Evolutionary conservation across 2,888 invertebrate genomes (phyloP), one percentile per base, ranked within the genome.

Genomic region (Acanthoscelides obtectus): DNA sequence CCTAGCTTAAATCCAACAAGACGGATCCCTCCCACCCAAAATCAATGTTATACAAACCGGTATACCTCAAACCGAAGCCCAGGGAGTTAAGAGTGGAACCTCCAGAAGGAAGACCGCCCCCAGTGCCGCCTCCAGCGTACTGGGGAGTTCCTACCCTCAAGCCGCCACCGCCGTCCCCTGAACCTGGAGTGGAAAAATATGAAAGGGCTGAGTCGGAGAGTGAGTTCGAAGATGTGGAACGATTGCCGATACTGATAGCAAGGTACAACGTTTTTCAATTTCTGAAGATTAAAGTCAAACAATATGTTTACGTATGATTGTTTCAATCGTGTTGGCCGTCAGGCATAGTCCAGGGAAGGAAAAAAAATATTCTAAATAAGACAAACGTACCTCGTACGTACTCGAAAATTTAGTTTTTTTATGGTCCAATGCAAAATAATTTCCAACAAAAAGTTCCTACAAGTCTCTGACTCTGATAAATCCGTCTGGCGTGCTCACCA

Each of bases 11-110:
- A 69, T 68, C 70, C n/a, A 65, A 22, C 72, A 74, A 74, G 71
- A 74, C 72, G 74, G 74, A 73, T 70, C 71, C 71, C 70, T 69
- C 68, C 63, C 77, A 77, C 65, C 76, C 76, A 20, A 72, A 73
- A 69, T 75, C 76, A 67, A 80, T 81, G 81, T 79, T 82, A 67
- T 82, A 80, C 73, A 78, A 77, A 71, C 84, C 83, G 19, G 81
- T 83, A 19, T 83, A 83, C 73, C 68, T 83, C 69, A 82, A 73
- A 63, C 69, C 70, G n/a, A 70, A 69, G 19, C 68, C 78, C 22
- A 77, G 76, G 72, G 81, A 81, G 80, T 75, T 78, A 20, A 81
- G 82, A 75, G 77, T 81, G 17, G 76, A 81, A 3, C 80, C 83
- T 64, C 80, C 80, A 0, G 79, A 80, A 75, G 80, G 79, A n/a